Evolutionary conservation across 1,140 invertebrate genomes (phyloP).

Genomic region (Sinella curviseta): DNA sequence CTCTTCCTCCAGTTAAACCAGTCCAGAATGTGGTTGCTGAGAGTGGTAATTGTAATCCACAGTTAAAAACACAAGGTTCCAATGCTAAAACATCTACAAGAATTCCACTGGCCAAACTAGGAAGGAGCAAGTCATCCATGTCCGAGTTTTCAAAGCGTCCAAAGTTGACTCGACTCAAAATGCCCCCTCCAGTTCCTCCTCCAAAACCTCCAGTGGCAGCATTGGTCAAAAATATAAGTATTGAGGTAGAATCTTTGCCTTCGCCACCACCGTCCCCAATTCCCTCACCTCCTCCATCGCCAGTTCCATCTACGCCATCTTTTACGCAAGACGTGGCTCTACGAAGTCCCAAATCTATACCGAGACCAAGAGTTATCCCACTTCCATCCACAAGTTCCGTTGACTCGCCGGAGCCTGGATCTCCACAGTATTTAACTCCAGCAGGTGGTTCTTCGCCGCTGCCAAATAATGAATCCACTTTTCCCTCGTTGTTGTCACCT

Average conservation of each 20-base stretch:
- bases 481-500: conserved; percentile 18
- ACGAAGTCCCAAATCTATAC: not conserved
- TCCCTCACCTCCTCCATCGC: not conserved
- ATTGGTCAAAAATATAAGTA: too few relatives aligned
- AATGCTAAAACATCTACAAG: not conserved
- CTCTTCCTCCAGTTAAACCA: not conserved
- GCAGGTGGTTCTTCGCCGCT: conserved; percentile 10
- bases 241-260: not conserved
- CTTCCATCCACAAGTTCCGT: conserved; percentile 5
- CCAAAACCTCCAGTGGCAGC: not conserved
- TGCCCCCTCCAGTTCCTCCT: not conserved
- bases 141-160: conserved; percentile 4
- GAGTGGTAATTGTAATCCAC: not conserved
- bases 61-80: not conserved
- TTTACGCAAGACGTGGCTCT: not conserved
- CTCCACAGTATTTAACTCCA: conserved; percentile 8
- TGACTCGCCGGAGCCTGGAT: not conserved
- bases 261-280: conserved; percentile 14
- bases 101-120: conserved; percentile 19
- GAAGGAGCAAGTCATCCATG: conserved; percentile 27
- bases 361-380: conserved; percentile 6
- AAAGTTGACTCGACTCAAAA: not conserved
- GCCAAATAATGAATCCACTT: not conserved
- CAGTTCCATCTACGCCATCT: not conserved
- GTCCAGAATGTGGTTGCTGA: too few relatives aligned